Evolutionary conservation across 2,797 vertebrate species (phyloP).

Genomic region (Parauchenoglanis punctatus): DNA sequence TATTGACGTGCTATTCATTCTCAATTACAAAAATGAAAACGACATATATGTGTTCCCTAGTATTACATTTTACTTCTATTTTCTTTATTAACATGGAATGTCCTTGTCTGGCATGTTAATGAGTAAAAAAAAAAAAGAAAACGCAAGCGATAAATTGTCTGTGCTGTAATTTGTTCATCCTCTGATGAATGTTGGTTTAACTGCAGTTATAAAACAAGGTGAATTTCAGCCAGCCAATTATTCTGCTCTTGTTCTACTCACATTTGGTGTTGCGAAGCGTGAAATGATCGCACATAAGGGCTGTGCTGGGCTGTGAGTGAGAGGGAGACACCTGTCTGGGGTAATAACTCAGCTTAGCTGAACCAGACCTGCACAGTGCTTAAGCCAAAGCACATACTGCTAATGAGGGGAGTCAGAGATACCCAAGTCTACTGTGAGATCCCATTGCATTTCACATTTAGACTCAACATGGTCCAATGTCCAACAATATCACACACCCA

Average conservation of each 20-base stretch:
- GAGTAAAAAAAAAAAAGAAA: not conserved
- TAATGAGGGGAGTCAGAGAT: slow-evolving; percentile 36
- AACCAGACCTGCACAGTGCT: slow-evolving; percentile 51
- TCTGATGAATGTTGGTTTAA: slow-evolving; percentile 58
- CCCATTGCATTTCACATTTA: slow-evolving; percentile 15
- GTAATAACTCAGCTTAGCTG: slow-evolving; percentile 65
- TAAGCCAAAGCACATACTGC: slow-evolving; percentile 62
- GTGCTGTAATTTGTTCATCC: slow-evolving; percentile 53
- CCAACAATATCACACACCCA: not conserved
- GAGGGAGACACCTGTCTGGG: slow-evolving; percentile 69
- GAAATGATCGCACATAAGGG: slow-evolving; percentile 62
- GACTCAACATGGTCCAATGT: not conserved
- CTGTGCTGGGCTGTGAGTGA: slow-evolving; percentile 56
- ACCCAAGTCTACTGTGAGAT: slow-evolving; percentile 5
- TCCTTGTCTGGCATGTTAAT: not conserved
- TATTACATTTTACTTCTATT: not conserved
- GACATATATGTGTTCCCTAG: not conserved
- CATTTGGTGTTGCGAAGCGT: slow-evolving; percentile 61
- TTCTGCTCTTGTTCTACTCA: slow-evolving; percentile 59
- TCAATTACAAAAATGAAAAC: not conserved
- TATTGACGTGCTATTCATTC: not conserved
- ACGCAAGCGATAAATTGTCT: not conserved
- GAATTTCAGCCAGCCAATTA: slow-evolving; percentile 69
- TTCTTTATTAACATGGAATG: not conserved
- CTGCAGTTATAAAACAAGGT: slow-evolving; percentile 59